Conservation (phyloP, 1,140 invertebrate species). For the Prorops nasuta region DNA sequence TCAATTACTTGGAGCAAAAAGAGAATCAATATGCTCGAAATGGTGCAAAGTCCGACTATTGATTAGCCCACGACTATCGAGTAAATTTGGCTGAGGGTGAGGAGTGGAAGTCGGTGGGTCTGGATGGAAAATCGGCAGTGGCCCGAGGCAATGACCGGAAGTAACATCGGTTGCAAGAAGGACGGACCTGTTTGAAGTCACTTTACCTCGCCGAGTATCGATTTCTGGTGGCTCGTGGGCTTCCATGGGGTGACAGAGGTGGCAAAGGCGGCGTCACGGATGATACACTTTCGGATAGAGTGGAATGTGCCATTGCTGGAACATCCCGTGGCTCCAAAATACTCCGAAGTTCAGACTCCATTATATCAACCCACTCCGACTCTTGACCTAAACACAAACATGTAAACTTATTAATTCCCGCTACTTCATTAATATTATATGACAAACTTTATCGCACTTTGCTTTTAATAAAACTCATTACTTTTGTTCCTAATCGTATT, state of each 20-base stretch:
- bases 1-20: slow-evolving; percentile 1
- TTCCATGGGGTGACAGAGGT: slow-evolving; percentile 67
- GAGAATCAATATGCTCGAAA: background rate
- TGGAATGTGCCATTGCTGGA: slow-evolving; percentile 57
- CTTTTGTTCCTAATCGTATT: too few relatives aligned
- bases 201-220: slow-evolving; percentile 41
- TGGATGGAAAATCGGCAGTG: slow-evolving; percentile 22
- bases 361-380: slow-evolving; percentile 80
- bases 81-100: background rate
- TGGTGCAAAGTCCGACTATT: background rate
- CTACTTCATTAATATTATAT: too few relatives aligned
- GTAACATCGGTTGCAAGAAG: slow-evolving; percentile 19
- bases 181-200: slow-evolving; percentile 21
- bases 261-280: slow-evolving; percentile 76
- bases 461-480: too few relatives aligned
- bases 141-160: slow-evolving; percentile 20
- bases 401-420: too few relatives aligned
- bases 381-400: slow-evolving; percentile 66
- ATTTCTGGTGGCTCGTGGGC: slow-evolving; percentile 50
- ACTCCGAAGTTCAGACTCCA: slow-evolving; percentile 75
- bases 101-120: background rate
- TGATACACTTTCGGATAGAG: slow-evolving; percentile 65
- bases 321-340: slow-evolving; percentile 68
- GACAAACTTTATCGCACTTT: too few relatives aligned
- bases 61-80: background rate